phyloP scores from a whole-genome alignment of 2,888 invertebrate species.

The Abrostola triplasia region DNA sequence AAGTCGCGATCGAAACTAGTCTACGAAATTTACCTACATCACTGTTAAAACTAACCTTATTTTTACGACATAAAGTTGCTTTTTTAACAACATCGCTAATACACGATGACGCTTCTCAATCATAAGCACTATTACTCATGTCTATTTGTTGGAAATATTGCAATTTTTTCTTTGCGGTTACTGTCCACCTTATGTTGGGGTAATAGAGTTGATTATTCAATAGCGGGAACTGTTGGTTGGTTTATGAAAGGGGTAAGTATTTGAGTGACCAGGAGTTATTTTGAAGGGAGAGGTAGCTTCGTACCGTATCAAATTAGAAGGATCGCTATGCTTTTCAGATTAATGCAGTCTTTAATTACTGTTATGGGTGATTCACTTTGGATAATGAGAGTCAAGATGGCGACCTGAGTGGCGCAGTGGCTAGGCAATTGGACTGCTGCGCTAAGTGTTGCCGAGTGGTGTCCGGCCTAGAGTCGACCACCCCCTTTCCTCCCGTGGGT shows the following conservation, averaged over 20 bases:
- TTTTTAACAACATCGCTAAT: background rate
- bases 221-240: conserved; percentile 11
- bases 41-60: background rate
- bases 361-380: conserved; percentile 15
- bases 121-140: conserved; percentile 59
- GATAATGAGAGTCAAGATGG: background rate
- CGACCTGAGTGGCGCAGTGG: too few relatives aligned
- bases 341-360: conserved; percentile 42
- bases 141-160: conserved; percentile 25
- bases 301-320: conserved; percentile 45
- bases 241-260: conserved; percentile 42
- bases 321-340: conserved; percentile 41
- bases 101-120: conserved; percentile 60
- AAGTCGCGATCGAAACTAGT: background rate
- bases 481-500: too few relatives aligned
- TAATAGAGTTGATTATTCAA: conserved; percentile 7
- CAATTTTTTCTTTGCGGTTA: conserved; percentile 5
- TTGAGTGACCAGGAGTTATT: conserved; percentile 37
- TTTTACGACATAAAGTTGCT: background rate
- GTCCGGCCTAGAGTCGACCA: too few relatives aligned
- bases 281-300: conserved; percentile 34
- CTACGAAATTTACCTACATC: background rate
- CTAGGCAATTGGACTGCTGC: too few relatives aligned
- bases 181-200: background rate
- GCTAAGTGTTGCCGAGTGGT: too few relatives aligned